Percentiles rank a stretch among this genome's conserved stretches.
phyloP scores from a whole-genome alignment of 2,113 vertebrate species.

The Labrus mixtus region DNA sequence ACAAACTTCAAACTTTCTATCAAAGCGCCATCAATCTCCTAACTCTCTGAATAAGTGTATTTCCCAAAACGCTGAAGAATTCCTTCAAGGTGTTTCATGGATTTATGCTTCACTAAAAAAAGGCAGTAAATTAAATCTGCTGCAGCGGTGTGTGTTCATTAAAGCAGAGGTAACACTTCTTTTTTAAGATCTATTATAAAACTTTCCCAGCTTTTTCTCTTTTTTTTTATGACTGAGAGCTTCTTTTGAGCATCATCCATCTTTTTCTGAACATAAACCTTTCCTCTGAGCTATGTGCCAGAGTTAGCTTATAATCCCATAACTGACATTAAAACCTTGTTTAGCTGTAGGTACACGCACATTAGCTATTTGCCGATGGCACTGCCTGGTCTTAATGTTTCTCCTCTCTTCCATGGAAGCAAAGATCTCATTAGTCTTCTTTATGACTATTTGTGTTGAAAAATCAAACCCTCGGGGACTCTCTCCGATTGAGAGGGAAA shows the following conservation, averaged over 20 bases:
- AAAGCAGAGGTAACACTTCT: neutral
- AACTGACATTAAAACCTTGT: constrained; percentile 48
- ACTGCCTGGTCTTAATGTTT: constrained; percentile 41
- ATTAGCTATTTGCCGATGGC: constrained; percentile 49
- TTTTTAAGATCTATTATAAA: neutral
- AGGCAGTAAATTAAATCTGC: neutral
- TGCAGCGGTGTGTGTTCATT: constrained; percentile 13
- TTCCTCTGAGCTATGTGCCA: constrained; percentile 7
- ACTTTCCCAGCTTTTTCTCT: neutral
- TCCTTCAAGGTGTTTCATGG: neutral
- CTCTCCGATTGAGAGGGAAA: constrained; percentile 32
- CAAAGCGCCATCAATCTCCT: neutral
- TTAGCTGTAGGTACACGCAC: constrained; percentile 50
- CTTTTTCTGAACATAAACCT: constrained; percentile 25
- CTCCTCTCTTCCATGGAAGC: constrained; percentile 33
- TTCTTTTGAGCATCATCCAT: neutral
- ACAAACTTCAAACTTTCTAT: neutral
- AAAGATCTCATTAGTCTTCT: constrained; percentile 66
- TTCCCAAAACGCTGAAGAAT: neutral
- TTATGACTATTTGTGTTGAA: constrained; percentile 73
- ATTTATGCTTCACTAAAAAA: constrained; percentile 7
- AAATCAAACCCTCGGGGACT: constrained; percentile 48
- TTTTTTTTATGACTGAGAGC: neutral
- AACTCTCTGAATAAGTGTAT: neutral
- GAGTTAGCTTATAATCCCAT: constrained; percentile 35